Evolutionary conservation across 2,888 invertebrate species (phyloP).

Genomic region (Ramazzottius varieornatus): DNA sequence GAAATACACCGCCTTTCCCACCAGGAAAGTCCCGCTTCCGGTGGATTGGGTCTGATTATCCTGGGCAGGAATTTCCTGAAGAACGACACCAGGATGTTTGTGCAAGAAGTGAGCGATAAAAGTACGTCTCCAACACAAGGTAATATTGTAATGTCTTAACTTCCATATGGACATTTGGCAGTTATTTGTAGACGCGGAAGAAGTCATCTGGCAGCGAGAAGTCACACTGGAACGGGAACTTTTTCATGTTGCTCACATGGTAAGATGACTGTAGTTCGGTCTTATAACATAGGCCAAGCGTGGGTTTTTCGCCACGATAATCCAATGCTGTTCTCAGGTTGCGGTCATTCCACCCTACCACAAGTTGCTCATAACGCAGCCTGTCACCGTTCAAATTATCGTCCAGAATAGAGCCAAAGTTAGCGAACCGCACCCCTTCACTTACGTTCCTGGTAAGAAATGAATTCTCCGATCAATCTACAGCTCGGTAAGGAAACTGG

Average conservation of each 20-base stretch:
- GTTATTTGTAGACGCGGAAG: slow-evolving; percentile 12
- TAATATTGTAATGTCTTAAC: too few species aligned
- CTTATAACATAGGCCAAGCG: too few species aligned
- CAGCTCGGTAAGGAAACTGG: too few species aligned
- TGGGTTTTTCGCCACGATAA: too few species aligned
- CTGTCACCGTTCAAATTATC: slow-evolving; percentile 12
- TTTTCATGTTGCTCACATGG: slow-evolving; percentile 17
- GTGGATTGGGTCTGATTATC: slow-evolving; percentile 24
- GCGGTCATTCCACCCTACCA: slow-evolving; percentile 22
- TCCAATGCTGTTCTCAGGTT: too few species aligned
- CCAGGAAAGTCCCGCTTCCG: slow-evolving; percentile 13
- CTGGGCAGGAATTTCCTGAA: slow-evolving; percentile 26
- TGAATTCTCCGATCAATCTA: too few species aligned
- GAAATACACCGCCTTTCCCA: slow-evolving; percentile 24
- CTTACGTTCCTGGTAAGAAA: slow-evolving; percentile 22
- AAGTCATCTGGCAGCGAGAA: slow-evolving; percentile 21
- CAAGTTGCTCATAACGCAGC: slow-evolving; percentile 12
- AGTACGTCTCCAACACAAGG: too few species aligned
- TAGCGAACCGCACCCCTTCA: slow-evolving; percentile 22
- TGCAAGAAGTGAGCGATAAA: too few species aligned
- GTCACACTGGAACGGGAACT: slow-evolving; percentile 22
- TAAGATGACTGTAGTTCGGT: too few species aligned
- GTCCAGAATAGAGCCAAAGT: slow-evolving; percentile 14
- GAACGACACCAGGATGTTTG: slow-evolving; percentile 19
- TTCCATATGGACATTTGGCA: too few species aligned